Conservation (phyloP, 2,888 invertebrate species). For the Argyresthia goedartella region DNA sequence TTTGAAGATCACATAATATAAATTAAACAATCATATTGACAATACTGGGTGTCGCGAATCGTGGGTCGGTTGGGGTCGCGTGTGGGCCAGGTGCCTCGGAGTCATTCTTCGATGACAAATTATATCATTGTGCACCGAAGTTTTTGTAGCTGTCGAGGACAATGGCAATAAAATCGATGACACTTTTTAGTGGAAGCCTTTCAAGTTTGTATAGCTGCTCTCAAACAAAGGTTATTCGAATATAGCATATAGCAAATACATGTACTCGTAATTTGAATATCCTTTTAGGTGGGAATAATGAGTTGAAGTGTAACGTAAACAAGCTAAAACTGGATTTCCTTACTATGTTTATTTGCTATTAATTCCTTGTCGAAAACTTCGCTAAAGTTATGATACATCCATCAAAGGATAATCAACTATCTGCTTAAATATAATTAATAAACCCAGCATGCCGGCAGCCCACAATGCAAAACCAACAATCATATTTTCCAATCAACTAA, state of each 20-base stretch:
- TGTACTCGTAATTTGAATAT: background rate
- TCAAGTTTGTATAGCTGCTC: background rate
- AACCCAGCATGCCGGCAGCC: too few species aligned
- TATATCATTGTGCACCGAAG: conserved; percentile 44
- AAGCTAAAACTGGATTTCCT: background rate
- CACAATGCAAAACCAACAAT: too few species aligned
- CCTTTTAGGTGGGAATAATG: too few species aligned
- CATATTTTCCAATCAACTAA: background rate
- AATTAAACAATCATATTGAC: conserved; percentile 63
- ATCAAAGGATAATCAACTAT: too few species aligned
- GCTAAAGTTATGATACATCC: too few species aligned
- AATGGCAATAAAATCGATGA: conserved; percentile 41
- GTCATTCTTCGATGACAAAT: conserved; percentile 47
- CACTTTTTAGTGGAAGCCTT: conserved; percentile 22
- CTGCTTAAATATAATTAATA: too few species aligned
- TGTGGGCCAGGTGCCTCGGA: conserved; percentile 47
- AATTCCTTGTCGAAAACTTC: background rate
- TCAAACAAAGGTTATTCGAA: background rate
- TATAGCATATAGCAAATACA: background rate
- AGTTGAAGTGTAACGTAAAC: too few species aligned
- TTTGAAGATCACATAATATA: conserved; percentile 67
- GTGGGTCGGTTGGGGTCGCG: conserved; percentile 41
- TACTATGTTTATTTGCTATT: background rate
- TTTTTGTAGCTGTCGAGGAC: conserved; percentile 19
- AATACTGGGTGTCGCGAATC: conserved; percentile 60